phyloP scores from a whole-genome alignment of 1,140 invertebrate genomes.

The Lasioglossum albipes region DNA sequence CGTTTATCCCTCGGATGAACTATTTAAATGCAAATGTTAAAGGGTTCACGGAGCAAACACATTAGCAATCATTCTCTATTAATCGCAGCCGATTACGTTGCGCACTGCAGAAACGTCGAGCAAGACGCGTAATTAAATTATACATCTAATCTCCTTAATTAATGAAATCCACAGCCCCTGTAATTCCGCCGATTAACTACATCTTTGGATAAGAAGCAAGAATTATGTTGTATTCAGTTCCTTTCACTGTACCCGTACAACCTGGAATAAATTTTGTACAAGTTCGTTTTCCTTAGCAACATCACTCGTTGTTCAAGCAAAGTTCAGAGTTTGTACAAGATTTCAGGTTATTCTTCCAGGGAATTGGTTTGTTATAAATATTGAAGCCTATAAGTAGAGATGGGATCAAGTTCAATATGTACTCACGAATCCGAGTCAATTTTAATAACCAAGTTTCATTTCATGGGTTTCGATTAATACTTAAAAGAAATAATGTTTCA shows the following conservation, averaged over 20 bases:
- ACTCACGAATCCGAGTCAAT: too few relatives aligned
- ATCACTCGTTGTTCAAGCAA: too few relatives aligned
- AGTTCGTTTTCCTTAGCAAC: too few relatives aligned
- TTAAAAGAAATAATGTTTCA: too few relatives aligned
- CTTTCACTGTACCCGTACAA: not conserved
- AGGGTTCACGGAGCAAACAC: conserved; percentile 27
- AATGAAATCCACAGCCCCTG: not conserved
- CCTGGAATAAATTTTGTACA: too few relatives aligned
- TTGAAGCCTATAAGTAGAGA: too few relatives aligned
- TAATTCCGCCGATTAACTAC: not conserved
- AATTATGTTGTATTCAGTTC: not conserved
- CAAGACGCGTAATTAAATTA: not conserved
- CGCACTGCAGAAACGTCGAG: not conserved
- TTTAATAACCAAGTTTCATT: too few relatives aligned
- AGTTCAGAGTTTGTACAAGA: too few relatives aligned
- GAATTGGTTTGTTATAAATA: too few relatives aligned
- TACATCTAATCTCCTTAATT: not conserved
- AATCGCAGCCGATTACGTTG: conserved; percentile 1
- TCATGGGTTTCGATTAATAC: too few relatives aligned
- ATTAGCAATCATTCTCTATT: conserved; percentile 27
- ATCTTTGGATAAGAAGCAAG: not conserved
- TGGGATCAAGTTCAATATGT: too few relatives aligned
- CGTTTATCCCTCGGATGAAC: conserved; percentile 42
- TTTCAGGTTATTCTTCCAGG: too few relatives aligned
- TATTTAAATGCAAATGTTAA: conserved; percentile 40